Conservation (phyloP, 2,888 invertebrate species). For the Apotomis turbidana region DNA sequence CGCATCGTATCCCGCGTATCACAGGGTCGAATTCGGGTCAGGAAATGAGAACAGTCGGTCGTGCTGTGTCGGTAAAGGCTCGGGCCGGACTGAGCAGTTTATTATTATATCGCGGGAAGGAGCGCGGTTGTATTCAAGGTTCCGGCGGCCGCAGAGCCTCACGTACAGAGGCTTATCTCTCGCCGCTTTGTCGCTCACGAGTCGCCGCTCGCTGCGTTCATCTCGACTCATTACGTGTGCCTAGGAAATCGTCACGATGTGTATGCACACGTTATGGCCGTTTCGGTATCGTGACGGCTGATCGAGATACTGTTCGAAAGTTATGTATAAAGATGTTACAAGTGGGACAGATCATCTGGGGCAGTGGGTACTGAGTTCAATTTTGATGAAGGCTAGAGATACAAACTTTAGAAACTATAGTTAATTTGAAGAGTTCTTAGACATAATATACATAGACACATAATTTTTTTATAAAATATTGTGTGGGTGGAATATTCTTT, state of each 20-base stretch:
- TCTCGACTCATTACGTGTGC: conserved; percentile 51
- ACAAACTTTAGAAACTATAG: neutral
- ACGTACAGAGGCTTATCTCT: conserved; percentile 76
- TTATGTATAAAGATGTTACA: conserved; percentile 9
- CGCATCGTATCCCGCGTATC: conserved; percentile 52
- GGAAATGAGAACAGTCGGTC: conserved; percentile 60
- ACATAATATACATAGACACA: too few species aligned
- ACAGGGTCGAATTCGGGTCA: conserved; percentile 53
- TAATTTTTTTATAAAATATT: neutral
- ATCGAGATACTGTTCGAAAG: conserved; percentile 23
- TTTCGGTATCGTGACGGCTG: conserved; percentile 37
- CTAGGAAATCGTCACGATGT: conserved; percentile 53
- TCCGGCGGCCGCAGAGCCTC: conserved; percentile 68
- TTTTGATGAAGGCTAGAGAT: neutral
- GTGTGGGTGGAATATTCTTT: neutral
- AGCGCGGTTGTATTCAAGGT: conserved; percentile 77
- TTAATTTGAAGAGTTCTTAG: too few species aligned
- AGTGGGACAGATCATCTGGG: neutral
- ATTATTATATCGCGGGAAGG: conserved; percentile 79
- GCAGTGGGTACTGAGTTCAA: too few species aligned
- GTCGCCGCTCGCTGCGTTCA: conserved; percentile 49
- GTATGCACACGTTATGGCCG: conserved; percentile 31
- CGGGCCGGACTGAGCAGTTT: conserved; percentile 77
- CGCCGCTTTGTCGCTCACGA: conserved; percentile 68
- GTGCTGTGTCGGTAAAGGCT: conserved; percentile 78